These are phyloP conservation scores for Stratiomys singularior DNA, from an alignment of 2,888 invertebrate species.

Conservation along the genomic window DNA sequence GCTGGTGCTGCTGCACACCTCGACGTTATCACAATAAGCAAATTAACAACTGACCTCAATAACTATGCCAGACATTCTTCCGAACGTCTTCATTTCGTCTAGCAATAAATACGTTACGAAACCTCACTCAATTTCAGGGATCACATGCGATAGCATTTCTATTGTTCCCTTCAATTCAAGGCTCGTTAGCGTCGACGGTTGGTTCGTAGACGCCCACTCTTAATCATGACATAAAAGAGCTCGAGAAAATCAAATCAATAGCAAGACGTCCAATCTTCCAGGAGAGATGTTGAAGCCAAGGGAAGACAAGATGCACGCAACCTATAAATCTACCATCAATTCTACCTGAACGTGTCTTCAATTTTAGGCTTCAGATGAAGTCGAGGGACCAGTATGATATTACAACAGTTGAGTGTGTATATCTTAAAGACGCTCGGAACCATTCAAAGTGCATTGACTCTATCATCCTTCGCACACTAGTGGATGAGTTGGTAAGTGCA, in stretches of 20 bases:
- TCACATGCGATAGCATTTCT: neutral
- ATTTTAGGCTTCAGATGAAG: neutral
- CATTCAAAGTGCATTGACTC: constrained; percentile 27
- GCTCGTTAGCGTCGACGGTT: constrained; percentile 25
- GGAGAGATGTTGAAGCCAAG: neutral
- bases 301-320: neutral
- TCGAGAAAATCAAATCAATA: constrained; percentile 33
- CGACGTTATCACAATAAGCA: no score
- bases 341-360: constrained; percentile 1
- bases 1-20: no score
- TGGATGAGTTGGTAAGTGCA: neutral
- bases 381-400: neutral
- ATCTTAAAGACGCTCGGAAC: neutral
- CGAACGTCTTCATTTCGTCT: no score
- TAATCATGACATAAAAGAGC: constrained; percentile 26
- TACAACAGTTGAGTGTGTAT: neutral
- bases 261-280: neutral
- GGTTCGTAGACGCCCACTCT: constrained; percentile 18
- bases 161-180: constrained; percentile 14
- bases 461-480: neutral
- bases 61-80: no score
- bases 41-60: no score
- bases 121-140: no score
- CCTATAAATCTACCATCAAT: neutral
- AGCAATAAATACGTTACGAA: no score